These are phyloP conservation scores for Zoanthus sociatus DNA, from an alignment of 92 coral and sea anemone species.

Conservation along the genomic window DNA sequence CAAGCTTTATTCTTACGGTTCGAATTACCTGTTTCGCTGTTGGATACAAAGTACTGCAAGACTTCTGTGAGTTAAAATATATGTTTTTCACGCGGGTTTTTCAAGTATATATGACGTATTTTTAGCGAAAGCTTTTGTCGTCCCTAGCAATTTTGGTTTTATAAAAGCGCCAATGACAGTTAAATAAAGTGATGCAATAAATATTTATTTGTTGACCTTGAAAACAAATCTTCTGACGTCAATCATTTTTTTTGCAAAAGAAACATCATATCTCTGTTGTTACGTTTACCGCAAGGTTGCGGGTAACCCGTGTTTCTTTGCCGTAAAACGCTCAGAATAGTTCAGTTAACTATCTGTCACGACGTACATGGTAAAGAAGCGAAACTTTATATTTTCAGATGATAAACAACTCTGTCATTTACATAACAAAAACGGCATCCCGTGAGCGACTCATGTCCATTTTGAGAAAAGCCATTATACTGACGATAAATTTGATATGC, in stretches of 20 bases:
- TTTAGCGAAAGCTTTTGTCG: neutral
- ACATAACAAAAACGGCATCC: slow-evolving; percentile 10
- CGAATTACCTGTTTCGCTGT: slow-evolving; percentile 9
- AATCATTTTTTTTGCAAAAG: neutral
- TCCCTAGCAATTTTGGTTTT: neutral
- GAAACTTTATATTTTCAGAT: slow-evolving; percentile 1
- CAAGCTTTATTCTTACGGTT: neutral
- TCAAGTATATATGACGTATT: neutral
- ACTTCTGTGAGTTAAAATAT: neutral
- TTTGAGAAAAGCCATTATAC: neutral
- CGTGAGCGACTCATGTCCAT: neutral
- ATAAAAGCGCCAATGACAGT: slow-evolving; percentile 32
- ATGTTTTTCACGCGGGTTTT: neutral
- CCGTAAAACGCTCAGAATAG: neutral
- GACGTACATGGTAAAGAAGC: neutral
- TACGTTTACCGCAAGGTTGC: neutral
- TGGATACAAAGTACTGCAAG: neutral
- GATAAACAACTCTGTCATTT: slow-evolving; percentile 12
- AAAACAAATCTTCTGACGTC: slow-evolving; percentile 40
- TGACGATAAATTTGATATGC: neutral
- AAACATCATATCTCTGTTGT: neutral
- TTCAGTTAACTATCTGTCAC: too few relatives aligned
- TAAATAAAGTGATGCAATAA: slow-evolving; percentile 37
- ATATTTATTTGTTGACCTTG: neutral
- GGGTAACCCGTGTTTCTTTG: neutral